phyloP scores from a whole-genome alignment of 2,888 invertebrate species.

The Drosophila kuntzei region DNA sequence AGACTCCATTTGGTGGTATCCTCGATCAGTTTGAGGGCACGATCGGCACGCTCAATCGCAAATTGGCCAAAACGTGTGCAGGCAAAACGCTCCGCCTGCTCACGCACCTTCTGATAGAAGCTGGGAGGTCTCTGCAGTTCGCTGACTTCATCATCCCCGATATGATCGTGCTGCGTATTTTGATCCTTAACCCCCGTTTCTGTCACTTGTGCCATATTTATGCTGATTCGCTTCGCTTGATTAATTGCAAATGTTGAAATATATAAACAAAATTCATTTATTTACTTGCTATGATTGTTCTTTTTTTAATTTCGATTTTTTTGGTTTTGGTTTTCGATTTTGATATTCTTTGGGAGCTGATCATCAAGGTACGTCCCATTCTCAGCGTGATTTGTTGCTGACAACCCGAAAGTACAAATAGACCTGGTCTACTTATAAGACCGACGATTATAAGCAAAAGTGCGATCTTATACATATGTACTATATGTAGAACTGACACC shows the following conservation, averaged over 20 bases:
- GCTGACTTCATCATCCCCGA: constrained; percentile 67
- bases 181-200: constrained; percentile 53
- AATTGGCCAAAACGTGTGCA: constrained; percentile 80
- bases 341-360: constrained; percentile 4
- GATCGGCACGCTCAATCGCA: constrained; percentile 77
- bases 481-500: constrained; percentile 46
- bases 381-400: constrained; percentile 53
- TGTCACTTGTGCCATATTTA: constrained; percentile 62
- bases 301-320: constrained; percentile 1
- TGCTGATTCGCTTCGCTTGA: constrained; percentile 36
- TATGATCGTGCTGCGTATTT: constrained; percentile 56
- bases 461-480: constrained; percentile 7
- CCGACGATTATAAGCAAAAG: constrained; percentile 1
- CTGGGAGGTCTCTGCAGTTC: constrained; percentile 59
- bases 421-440: constrained; percentile 9
- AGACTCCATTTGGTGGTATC: constrained; percentile 85
- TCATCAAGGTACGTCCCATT: constrained; percentile 29
- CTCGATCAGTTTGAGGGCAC: constrained; percentile 77
- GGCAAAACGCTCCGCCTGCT: constrained; percentile 77
- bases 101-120: constrained; percentile 68
- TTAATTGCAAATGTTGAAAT: constrained; percentile 28
- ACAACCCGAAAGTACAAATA: constrained; percentile 7
- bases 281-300: constrained; percentile 13
- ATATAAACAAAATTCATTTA: constrained; percentile 22
- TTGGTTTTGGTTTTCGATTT: constrained; percentile 14